Conservation (phyloP, 2,797 vertebrate genomes). For the Pseudochirops cupreus region DNA sequence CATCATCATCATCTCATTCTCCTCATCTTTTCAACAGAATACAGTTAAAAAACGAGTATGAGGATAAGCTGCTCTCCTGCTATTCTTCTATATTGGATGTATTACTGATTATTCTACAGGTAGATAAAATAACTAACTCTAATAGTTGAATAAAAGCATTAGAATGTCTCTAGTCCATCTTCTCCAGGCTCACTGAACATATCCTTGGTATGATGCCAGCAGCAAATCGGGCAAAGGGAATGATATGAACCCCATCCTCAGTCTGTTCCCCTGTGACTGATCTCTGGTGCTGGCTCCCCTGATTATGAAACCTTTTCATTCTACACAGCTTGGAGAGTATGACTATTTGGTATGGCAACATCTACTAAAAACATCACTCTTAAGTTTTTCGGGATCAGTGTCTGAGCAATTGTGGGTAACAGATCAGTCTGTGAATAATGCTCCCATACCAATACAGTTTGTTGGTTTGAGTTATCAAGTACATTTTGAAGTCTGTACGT, state of each 20-base stretch:
- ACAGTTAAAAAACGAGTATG: background rate
- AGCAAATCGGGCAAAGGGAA: background rate
- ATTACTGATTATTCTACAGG: background rate
- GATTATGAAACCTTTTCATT: background rate
- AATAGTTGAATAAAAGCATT: background rate
- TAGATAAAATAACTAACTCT: background rate
- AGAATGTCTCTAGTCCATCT: background rate
- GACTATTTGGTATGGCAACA: background rate
- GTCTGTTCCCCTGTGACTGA: background rate
- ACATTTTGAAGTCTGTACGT: background rate
- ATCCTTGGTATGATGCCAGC: background rate
- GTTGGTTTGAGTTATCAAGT: background rate
- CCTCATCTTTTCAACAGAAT: background rate
- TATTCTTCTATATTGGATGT: background rate
- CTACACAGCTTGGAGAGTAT: background rate
- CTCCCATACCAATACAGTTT: background rate
- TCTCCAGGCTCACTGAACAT: background rate
- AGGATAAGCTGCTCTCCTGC: background rate
- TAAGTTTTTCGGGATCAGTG: background rate
- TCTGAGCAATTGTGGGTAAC: background rate
- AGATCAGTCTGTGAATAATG: background rate
- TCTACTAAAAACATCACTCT: background rate
- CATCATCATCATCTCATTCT: background rate
- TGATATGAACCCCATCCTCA: background rate
- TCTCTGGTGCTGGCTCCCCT: background rate